phyloP scores from a whole-genome alignment of 2,113 vertebrate species.

The Chloropsis cyanopogon region DNA sequence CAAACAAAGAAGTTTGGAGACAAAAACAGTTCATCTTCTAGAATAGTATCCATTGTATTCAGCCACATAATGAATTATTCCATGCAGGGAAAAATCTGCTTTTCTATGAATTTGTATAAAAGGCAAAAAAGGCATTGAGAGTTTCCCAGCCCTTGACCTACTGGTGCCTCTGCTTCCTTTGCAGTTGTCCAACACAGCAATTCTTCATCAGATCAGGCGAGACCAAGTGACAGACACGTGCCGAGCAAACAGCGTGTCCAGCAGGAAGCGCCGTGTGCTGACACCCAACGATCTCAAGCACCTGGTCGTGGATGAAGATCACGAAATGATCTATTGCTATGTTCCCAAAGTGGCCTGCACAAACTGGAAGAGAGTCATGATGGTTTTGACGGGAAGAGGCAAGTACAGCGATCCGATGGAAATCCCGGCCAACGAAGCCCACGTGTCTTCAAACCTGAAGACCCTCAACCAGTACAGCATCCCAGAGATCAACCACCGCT shows the following conservation, averaged over 20 bases:
- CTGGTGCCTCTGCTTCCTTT: conserved; percentile 56
- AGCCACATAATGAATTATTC: neutral
- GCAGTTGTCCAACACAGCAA: conserved; percentile 83
- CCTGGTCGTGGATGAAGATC: conserved; percentile 94
- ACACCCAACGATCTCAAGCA: conserved; percentile 93
- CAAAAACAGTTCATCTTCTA: neutral
- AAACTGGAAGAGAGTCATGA: conserved; percentile 99
- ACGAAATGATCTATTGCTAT: conserved; percentile 97
- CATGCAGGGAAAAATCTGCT: neutral
- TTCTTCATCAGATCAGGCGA: conserved; percentile 89
- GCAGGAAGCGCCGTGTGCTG: conserved; percentile 88
- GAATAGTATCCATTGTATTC: neutral
- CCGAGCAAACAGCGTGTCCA: conserved; percentile 81
- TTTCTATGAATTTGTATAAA: neutral
- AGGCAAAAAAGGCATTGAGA: neutral
- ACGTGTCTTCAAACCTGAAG: conserved; percentile 91
- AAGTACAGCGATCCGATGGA: conserved; percentile 96
- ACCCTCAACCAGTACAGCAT: conserved; percentile 97
- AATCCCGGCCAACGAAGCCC: conserved; percentile 93
- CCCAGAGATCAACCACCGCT: conserved; percentile 93
- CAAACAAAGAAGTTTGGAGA: neutral
- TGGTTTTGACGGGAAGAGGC: conserved; percentile 94
- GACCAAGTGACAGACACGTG: conserved; percentile 90
- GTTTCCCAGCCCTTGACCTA: neutral
- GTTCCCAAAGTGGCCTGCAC: conserved; percentile 99